These are phyloP conservation scores for Platorchestia sp. DNA, from an alignment of 1,140 invertebrate species.

Conservation along the genomic window DNA sequence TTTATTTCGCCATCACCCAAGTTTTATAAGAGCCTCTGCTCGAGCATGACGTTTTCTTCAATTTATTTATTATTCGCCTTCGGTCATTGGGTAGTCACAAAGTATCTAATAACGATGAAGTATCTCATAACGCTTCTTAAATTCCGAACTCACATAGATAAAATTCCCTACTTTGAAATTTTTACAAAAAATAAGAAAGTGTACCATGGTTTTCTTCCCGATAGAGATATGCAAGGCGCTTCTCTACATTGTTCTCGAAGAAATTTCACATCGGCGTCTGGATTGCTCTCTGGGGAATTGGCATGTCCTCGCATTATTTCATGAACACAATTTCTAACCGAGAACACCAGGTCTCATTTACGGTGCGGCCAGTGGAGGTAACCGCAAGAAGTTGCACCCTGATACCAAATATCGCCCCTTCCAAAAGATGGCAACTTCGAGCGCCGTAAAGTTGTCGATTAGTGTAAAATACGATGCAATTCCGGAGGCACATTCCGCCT, in stretches of 20 bases:
- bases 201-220: neutral
- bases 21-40: neutral
- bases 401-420: neutral
- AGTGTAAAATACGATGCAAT: conserved; percentile 22
- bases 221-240: neutral
- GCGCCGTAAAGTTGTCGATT: conserved; percentile 34
- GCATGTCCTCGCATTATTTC: neutral
- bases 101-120: neutral
- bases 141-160: neutral
- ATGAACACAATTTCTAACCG: neutral
- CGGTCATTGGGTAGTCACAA: neutral
- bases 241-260: neutral
- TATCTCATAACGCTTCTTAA: neutral
- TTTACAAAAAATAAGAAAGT: neutral
- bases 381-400: neutral
- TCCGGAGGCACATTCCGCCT: neutral
- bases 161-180: neutral
- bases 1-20: neutral
- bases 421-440: neutral
- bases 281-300: neutral
- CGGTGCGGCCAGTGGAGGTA: neutral
- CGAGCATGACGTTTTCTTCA: neutral
- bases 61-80: neutral
- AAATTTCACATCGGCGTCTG: neutral
- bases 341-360: neutral